Conservation (phyloP, 2,113 vertebrate genomes). For the Gopherus evgoodei region DNA sequence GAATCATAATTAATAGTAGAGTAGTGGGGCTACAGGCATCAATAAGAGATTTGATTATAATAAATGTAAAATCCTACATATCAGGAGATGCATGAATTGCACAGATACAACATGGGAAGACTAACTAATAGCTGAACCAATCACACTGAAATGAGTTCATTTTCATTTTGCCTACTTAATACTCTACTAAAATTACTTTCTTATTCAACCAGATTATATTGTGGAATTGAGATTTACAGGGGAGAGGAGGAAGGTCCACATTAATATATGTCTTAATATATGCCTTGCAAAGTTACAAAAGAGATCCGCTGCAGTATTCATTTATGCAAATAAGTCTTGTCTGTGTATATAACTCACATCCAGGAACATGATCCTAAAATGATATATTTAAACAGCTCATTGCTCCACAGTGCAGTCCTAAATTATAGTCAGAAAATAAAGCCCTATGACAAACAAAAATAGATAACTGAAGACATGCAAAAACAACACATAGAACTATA, state of each 20-base stretch:
- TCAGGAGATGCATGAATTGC: neutral
- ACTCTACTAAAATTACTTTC: neutral
- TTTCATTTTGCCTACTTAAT: neutral
- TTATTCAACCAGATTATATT: neutral
- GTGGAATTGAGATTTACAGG: too few relatives aligned
- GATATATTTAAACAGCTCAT: neutral
- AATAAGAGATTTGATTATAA: neutral
- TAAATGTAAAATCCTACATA: neutral
- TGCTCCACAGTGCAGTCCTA: neutral
- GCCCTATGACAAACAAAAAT: neutral
- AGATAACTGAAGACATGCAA: neutral
- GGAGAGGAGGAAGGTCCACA: neutral
- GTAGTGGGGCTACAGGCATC: neutral
- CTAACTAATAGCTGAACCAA: neutral
- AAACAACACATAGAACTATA: neutral
- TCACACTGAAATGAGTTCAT: neutral
- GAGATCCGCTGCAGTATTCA: neutral
- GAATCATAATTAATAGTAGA: neutral
- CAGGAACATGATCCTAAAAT: neutral
- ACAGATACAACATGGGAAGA: neutral
- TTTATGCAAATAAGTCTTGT: neutral
- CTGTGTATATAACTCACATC: fast-evolving
- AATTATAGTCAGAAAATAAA: neutral
- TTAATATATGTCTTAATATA: neutral
- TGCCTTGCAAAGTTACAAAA: neutral